Evolutionary conservation across 2,113 vertebrate genomes (phyloP).

Genomic region (Neoarius graeffei): DNA sequence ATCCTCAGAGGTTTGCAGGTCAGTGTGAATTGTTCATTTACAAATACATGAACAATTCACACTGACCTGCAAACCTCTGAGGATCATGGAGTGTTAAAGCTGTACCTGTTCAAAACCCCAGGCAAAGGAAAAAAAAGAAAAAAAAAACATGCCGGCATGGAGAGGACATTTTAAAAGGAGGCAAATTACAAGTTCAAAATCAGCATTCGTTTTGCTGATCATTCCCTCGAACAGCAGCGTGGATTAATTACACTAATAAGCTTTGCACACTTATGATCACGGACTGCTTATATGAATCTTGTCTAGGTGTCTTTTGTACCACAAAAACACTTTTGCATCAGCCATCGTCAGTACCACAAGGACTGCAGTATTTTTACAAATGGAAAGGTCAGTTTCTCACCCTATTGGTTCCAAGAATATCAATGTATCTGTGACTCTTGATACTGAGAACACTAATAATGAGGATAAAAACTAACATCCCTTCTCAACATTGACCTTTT

Average conservation of each 20-base stretch:
- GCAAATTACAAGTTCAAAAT: not conserved
- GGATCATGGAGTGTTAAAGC: not conserved
- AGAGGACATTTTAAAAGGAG: not conserved
- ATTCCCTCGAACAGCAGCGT: not conserved
- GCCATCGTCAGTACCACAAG: not conserved
- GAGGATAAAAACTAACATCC: not conserved
- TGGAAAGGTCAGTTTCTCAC: not conserved
- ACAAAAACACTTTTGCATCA: not conserved
- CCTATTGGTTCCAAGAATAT: not conserved
- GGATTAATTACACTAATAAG: not conserved
- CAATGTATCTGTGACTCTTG: not conserved
- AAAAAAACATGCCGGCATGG: not conserved
- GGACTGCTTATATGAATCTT: not conserved
- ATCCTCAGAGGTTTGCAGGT: too few species aligned
- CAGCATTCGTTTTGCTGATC: too few species aligned
- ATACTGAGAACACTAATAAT: not conserved
- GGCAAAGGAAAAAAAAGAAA: not conserved
- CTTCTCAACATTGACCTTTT: not conserved
- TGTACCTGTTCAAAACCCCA: not conserved
- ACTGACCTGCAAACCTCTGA: not conserved
- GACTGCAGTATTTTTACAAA: not conserved
- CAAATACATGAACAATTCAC: not conserved
- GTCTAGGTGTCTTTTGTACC: not conserved
- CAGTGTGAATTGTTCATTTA: too few species aligned
- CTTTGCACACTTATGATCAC: not conserved